Conservation (phyloP, 2,113 vertebrate species). For the Sylvia atricapilla region DNA sequence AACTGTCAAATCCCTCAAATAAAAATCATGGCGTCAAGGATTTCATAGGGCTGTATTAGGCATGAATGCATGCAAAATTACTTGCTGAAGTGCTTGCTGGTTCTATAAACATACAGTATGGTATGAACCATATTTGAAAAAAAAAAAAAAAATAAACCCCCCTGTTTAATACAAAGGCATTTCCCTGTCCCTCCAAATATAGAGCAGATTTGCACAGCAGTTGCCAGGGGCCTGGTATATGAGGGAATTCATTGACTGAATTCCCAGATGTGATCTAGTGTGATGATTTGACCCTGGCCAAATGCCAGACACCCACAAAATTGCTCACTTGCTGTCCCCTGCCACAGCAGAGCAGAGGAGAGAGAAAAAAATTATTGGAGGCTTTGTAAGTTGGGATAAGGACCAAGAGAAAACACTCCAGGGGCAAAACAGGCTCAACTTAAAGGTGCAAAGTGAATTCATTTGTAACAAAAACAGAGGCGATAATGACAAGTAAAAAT, state of each 20-base stretch:
- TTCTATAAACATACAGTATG: not conserved
- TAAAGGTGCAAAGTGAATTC: not conserved
- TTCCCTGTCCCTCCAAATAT: not conserved
- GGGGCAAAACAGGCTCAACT: not conserved
- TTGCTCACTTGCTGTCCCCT: fast-evolving
- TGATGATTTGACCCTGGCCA: not conserved
- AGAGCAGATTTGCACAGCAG: not conserved
- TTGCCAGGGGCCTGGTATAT: not conserved
- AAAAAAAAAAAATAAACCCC: too few relatives aligned
- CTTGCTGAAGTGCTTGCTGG: not conserved
- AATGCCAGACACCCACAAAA: not conserved
- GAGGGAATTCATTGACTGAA: not conserved
- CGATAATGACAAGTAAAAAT: not conserved
- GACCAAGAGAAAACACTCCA: not conserved
- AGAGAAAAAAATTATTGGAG: not conserved
- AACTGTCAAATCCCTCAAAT: not conserved
- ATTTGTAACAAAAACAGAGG: not conserved
- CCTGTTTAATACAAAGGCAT: not conserved
- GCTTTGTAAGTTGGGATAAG: not conserved
- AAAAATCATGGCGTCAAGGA: not conserved
- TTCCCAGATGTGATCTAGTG: not conserved
- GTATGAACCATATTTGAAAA: not conserved
- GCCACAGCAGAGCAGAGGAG: not conserved
- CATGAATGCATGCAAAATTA: not conserved
- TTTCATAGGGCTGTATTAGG: not conserved